Evolutionary conservation across 2,113 vertebrate genomes (phyloP).

Genomic region (Crypturellus undulatus): DNA sequence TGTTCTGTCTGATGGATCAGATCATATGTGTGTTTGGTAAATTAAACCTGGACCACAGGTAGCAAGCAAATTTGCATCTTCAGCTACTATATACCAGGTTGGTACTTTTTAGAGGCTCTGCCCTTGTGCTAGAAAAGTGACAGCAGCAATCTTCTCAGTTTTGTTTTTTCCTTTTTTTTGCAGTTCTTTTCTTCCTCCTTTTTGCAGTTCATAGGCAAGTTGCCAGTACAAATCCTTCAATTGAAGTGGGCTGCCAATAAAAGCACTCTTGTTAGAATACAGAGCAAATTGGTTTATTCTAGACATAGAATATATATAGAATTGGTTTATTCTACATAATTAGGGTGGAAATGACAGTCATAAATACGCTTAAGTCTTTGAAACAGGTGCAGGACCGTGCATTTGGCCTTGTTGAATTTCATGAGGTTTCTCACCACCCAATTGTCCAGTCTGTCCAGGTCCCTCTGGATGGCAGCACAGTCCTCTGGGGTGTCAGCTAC

Average conservation of each 20-base stretch:
- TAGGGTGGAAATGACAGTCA: constrained; percentile 36
- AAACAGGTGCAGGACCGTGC: too few relatives aligned
- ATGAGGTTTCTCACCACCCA: too few relatives aligned
- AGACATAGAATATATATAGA: neutral
- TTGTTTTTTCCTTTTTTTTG: too few relatives aligned
- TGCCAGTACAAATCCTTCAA: neutral
- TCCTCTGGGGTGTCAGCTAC: too few relatives aligned
- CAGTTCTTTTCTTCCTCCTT: too few relatives aligned
- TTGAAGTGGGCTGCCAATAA: neutral
- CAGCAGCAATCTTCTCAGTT: neutral
- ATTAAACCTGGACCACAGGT: neutral
- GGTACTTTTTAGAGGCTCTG: neutral
- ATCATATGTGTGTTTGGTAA: rapidly evolving
- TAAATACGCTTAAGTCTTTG: constrained; percentile 48
- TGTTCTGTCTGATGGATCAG: neutral
- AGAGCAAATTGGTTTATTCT: neutral
- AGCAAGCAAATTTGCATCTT: neutral
- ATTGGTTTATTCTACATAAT: constrained; percentile 9
- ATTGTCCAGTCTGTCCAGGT: too few relatives aligned
- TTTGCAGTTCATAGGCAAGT: neutral
- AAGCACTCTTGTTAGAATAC: neutral
- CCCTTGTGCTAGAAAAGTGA: neutral
- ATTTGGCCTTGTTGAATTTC: too few relatives aligned
- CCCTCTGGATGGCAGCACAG: too few relatives aligned
- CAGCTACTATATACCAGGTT: neutral